Conservation (phyloP, 1,140 invertebrate genomes). For the Bacillus rossius region DNA sequence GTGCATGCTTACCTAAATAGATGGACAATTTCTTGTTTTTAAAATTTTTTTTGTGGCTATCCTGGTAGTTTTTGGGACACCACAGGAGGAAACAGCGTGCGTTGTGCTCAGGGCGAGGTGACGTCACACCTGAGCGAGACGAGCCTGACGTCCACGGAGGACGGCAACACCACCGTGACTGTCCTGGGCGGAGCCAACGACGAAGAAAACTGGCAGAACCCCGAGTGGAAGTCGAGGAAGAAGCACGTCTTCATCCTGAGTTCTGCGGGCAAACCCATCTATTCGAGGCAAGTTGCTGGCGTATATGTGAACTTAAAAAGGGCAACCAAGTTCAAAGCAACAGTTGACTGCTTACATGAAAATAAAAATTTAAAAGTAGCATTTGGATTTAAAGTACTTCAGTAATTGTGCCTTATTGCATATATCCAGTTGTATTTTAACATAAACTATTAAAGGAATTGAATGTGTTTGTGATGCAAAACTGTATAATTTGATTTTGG, state of each 20-base stretch:
- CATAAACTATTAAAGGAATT: no score
- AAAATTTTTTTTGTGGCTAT: no score
- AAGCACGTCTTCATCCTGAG: conserved; percentile 95
- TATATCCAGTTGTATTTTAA: no score
- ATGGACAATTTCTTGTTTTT: not conserved
- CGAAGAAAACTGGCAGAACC: conserved; percentile 51
- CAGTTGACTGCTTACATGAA: no score
- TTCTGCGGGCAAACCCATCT: conserved; percentile 93
- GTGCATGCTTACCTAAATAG: not conserved
- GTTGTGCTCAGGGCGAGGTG: conserved; percentile 35
- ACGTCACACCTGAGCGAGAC: conserved; percentile 35
- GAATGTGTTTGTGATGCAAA: no score
- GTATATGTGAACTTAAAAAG: no score
- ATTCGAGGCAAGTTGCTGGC: conserved; percentile 72
- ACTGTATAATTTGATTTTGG: no score
- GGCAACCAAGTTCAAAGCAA: no score
- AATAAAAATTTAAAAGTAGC: no score
- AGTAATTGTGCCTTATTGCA: no score
- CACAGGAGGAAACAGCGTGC: not conserved
- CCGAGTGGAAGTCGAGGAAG: conserved; percentile 70
- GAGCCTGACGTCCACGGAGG: conserved; percentile 15
- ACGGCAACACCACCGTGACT: conserved; percentile 2
- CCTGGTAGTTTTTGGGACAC: not conserved
- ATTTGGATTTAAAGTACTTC: no score
- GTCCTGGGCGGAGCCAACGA: conserved; percentile 20